These are phyloP conservation scores for Pteropus alecto DNA, from an alignment of 2,113 vertebrate genomes.

Conservation along the genomic window DNA sequence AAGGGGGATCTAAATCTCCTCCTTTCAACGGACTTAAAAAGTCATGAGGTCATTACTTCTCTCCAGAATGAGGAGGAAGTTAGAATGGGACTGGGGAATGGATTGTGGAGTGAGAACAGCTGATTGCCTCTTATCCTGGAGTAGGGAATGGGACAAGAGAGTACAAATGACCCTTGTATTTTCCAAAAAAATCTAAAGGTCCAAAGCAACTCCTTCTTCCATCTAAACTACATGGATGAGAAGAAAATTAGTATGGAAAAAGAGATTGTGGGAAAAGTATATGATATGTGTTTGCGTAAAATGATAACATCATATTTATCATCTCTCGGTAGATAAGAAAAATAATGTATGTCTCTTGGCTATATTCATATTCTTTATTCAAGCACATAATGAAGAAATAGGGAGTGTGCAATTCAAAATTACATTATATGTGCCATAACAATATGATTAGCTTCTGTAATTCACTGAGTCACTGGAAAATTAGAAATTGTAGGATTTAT, in stretches of 20 bases:
- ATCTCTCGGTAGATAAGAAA: not conserved
- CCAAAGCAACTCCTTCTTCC: not conserved
- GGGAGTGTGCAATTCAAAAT: not conserved
- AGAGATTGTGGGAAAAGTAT: not conserved
- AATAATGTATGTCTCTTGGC: not conserved
- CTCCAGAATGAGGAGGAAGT: not conserved
- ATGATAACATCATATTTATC: not conserved
- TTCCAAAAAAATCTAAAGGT: not conserved
- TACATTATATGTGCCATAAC: not conserved
- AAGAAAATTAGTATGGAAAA: not conserved
- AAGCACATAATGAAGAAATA: not conserved
- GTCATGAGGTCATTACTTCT: not conserved
- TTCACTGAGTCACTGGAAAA: not conserved
- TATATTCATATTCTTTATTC: conserved; percentile 22
- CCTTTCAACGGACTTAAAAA: not conserved
- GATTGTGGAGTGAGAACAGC: not conserved
- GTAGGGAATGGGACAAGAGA: not conserved
- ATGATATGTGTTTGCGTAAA: not conserved
- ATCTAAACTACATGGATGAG: not conserved
- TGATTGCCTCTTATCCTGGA: not conserved
- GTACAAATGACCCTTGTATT: not conserved
- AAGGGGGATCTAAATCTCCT: not conserved
- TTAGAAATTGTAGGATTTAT: not conserved
- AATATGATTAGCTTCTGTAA: conserved; percentile 6
- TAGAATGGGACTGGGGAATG: not conserved